phyloP scores from a whole-genome alignment of 2,797 vertebrate species.

The Ceryle rudis region DNA sequence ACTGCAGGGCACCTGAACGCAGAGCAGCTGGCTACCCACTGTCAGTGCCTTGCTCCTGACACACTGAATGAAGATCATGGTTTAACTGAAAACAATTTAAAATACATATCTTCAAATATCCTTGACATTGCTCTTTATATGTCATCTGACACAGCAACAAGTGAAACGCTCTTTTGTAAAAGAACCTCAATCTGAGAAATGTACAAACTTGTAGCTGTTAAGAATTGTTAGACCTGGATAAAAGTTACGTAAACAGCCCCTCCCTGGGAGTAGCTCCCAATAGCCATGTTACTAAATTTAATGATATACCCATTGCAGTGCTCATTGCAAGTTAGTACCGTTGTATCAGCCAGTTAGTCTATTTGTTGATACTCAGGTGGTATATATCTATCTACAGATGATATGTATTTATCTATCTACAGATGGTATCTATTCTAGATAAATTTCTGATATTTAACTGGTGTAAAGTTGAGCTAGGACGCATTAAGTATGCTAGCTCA shows the following conservation, averaged over 20 bases:
- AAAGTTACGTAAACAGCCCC: conserved; percentile 40
- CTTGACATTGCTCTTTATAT: neutral
- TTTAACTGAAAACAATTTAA: neutral
- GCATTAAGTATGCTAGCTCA: neutral
- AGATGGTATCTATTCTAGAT: neutral
- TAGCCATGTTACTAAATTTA: conserved; percentile 21
- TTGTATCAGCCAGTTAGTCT: conserved; percentile 6
- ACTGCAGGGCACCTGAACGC: neutral
- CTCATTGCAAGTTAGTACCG: neutral
- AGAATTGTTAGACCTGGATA: neutral
- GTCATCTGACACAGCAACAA: neutral
- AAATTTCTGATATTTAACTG: neutral
- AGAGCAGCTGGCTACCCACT: neutral
- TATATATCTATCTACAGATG: neutral
- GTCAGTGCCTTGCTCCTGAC: neutral
- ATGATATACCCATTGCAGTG: neutral
- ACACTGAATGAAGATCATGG: conserved; percentile 1
- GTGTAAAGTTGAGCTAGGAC: neutral
- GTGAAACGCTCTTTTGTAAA: neutral
- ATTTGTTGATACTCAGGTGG: neutral
- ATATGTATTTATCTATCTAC: neutral
- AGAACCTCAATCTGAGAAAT: neutral
- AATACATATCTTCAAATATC: neutral
- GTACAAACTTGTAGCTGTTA: neutral
- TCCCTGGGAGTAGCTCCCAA: neutral